Percentiles rank a stretch among this genome's conserved stretches.
Evolutionary conservation across 2,797 vertebrate species (phyloP).

Genomic region (Coracias cyanogaster): DNA sequence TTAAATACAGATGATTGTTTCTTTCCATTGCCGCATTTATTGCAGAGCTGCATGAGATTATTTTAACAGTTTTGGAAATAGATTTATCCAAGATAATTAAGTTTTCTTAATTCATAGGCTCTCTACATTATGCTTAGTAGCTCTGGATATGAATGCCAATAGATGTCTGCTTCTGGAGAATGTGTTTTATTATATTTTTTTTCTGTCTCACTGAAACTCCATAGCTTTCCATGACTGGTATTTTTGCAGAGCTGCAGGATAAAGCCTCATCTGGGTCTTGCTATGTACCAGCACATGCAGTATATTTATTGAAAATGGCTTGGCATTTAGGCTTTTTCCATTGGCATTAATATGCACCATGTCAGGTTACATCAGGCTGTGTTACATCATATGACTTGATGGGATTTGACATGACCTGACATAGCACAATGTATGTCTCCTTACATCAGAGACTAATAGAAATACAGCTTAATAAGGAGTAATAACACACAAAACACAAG

Average conservation of each 20-base stretch:
- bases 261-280: slow-evolving; percentile 35
- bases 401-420: slow-evolving; percentile 63
- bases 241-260: slow-evolving; percentile 42
- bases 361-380: slow-evolving; percentile 30
- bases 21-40: not conserved
- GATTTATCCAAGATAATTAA: not conserved
- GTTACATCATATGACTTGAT: not conserved
- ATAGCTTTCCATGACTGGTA: not conserved
- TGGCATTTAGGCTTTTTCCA: slow-evolving; percentile 64
- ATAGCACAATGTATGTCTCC: slow-evolving; percentile 65
- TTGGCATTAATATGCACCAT: slow-evolving; percentile 38
- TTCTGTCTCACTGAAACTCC: not conserved
- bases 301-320: slow-evolving; percentile 42
- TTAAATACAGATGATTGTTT: not conserved
- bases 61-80: not conserved
- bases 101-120: not conserved
- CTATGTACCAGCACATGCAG: not conserved
- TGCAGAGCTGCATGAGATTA: not conserved
- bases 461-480: slow-evolving; percentile 13
- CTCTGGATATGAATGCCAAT: not conserved
- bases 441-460: slow-evolving; percentile 44
- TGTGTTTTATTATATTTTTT: not conserved
- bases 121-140: not conserved
- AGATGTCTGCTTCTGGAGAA: not conserved
- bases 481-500: slow-evolving; percentile 18